These are phyloP conservation scores for Euphonia xanthogaster DNA, from an alignment of 2,797 vertebrate genomes.

Conservation along the genomic window DNA sequence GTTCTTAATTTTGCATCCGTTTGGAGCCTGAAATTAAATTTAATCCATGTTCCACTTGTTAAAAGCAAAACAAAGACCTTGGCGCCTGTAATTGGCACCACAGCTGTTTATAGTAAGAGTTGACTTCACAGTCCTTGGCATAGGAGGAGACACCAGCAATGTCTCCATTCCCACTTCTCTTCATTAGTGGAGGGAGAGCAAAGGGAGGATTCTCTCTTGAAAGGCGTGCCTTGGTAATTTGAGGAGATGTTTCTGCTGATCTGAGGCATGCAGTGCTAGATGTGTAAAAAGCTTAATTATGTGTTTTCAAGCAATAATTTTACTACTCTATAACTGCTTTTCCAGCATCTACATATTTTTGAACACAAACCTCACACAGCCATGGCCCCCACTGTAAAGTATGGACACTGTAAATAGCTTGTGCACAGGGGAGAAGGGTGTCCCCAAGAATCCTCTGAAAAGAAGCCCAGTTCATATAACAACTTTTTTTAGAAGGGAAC, in stretches of 20 bases:
- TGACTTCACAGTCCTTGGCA: neutral
- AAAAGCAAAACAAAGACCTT: constrained; percentile 26
- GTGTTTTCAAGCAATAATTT: neutral
- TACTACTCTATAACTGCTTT: neutral
- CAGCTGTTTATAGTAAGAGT: neutral
- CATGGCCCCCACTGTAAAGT: neutral
- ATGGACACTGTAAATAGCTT: neutral
- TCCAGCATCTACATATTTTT: neutral
- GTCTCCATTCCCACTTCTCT: neutral
- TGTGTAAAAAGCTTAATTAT: neutral
- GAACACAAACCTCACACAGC: neutral
- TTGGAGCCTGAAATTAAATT: constrained; percentile 35
- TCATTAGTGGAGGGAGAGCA: neutral
- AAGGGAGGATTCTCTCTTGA: neutral
- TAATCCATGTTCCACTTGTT: neutral
- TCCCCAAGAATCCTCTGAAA: neutral
- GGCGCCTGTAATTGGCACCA: neutral
- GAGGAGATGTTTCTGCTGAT: neutral
- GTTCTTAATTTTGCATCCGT: constrained; percentile 28
- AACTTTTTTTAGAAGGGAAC: neutral
- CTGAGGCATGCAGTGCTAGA: neutral
- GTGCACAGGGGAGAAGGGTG: neutral
- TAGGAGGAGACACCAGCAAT: neutral
- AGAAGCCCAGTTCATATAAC: neutral
- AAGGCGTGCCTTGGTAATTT: neutral